phyloP scores from a whole-genome alignment of 2,797 vertebrate species.

The Bradypodion ventrale region DNA sequence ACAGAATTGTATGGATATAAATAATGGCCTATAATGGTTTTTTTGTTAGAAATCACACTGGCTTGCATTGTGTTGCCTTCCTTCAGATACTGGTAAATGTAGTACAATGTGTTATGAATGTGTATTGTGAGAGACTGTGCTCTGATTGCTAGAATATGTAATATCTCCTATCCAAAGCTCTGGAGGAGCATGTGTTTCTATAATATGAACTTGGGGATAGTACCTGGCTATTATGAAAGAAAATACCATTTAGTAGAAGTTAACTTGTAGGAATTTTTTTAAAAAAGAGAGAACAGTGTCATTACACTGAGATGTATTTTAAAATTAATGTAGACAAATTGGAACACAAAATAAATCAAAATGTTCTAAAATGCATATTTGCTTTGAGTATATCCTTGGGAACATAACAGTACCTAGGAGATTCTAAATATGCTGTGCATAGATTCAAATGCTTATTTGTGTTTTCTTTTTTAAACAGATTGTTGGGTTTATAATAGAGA shows the following conservation, averaged over 20 bases:
- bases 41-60: neutral
- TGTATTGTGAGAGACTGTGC: neutral
- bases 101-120: neutral
- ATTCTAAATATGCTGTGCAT: conserved; percentile 4
- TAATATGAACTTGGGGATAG: conserved; percentile 63
- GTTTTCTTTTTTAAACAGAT: fast-evolving
- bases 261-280: conserved; percentile 50
- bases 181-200: conserved; percentile 39
- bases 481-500: neutral
- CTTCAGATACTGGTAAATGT: neutral
- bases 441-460: neutral
- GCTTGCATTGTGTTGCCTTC: conserved; percentile 37
- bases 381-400: neutral
- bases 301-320: conserved; percentile 43
- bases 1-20: neutral
- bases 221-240: conserved; percentile 50
- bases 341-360: conserved; percentile 12
- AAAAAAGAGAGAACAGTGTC: conserved; percentile 31
- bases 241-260: conserved; percentile 62
- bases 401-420: neutral
- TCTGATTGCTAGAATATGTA: neutral
- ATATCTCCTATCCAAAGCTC: neutral
- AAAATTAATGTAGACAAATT: neutral
- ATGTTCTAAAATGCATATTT: neutral
- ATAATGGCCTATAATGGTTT: neutral